Evolutionary conservation across 2,888 invertebrate genomes (phyloP).

Genomic region (Portevinia maculata): DNA sequence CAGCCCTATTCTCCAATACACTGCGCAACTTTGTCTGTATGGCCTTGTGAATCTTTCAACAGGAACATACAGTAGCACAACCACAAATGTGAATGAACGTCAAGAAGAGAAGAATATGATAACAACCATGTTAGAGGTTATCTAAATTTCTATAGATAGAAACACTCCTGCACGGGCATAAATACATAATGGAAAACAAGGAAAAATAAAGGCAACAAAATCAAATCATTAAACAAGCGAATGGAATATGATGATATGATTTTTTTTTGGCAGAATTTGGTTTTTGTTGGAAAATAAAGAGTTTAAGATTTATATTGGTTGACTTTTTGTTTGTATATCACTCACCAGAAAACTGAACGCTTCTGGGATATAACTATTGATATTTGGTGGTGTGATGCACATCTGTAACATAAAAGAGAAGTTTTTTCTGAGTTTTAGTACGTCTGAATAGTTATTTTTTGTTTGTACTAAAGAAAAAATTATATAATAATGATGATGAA

Average conservation of each 20-base stretch:
- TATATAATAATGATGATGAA: conserved; percentile 43
- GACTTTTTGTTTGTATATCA: conserved; percentile 68
- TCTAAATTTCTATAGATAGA: conserved; percentile 13
- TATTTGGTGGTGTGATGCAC: conserved; percentile 81
- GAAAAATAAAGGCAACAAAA: conserved; percentile 9
- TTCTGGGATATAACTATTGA: conserved; percentile 81
- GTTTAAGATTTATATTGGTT: conserved; percentile 18
- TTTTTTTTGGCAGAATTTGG: conserved; percentile 44
- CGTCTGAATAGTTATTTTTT: conserved; percentile 57
- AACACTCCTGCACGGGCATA: conserved; percentile 10
- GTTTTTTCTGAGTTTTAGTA: conserved; percentile 72
- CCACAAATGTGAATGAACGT: conserved; percentile 52
- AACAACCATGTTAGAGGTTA: conserved; percentile 58
- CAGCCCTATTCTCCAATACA: conserved; percentile 39
- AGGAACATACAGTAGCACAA: conserved; percentile 34
- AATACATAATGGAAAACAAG: conserved; percentile 28
- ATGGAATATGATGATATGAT: conserved; percentile 50
- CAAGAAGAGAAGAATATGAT: conserved; percentile 53
- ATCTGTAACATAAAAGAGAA: conserved; percentile 78
- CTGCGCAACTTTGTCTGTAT: conserved; percentile 22
- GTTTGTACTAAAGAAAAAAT: conserved; percentile 67
- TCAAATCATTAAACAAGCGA: conserved; percentile 54
- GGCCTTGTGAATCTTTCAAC: conserved; percentile 56
- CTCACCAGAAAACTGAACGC: conserved; percentile 81
- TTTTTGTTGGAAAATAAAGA: conserved; percentile 35